Base-by-base conservation (phyloP, 2,113 vertebrate species). In the Phocoena phocoena region DNA sequence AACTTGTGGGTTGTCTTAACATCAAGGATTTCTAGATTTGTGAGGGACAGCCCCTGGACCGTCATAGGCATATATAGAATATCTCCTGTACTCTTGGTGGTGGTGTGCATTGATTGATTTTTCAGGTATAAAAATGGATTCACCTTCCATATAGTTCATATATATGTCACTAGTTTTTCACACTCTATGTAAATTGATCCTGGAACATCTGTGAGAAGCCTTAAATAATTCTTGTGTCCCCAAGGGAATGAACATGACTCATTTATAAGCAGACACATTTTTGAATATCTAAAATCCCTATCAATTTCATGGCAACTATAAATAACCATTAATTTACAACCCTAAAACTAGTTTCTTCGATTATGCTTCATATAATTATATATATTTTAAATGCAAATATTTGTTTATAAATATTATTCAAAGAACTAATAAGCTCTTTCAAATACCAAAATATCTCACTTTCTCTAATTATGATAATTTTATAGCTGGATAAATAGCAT, bases 351-450 rank as follows among this genome's bases (percentile, higher is more conserved):
- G 53, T 98, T 98, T 98, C 97, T 98, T 98, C 97, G 93, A 97
- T 97, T 96, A 98, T 97, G 98, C 96, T 96, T 96, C 91, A 89
- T 97, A 97, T 98, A 98, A 98, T 98, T 98, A 98, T 97, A 97
- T 98, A 98, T 97, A 98, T 97, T 97, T 98, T 97, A 98, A 98
- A 98, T 98, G 98, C 97, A 98, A 98, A 98, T 97, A 98, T 98
- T 98, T 98, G 96, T 97, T 98, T 97, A 97, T 97, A 98, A 98
- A 98, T 97, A 98, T 98, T 98, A 98, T 93, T 96, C 96, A 97
- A 96, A 97, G 97, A 97, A 95, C 98, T 98, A 98, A 98, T 97
- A 98, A 97, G 97, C 97, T 97, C 96, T 92, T 97, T 97, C 97
- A 98, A 97, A 97, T 96, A 97, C 95, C 50, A 98, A 98, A 97